Evolutionary conservation across 2,888 invertebrate species (phyloP), one percentile per base, ranked within the genome.

Genomic region (Leptura quadrifasciata): DNA sequence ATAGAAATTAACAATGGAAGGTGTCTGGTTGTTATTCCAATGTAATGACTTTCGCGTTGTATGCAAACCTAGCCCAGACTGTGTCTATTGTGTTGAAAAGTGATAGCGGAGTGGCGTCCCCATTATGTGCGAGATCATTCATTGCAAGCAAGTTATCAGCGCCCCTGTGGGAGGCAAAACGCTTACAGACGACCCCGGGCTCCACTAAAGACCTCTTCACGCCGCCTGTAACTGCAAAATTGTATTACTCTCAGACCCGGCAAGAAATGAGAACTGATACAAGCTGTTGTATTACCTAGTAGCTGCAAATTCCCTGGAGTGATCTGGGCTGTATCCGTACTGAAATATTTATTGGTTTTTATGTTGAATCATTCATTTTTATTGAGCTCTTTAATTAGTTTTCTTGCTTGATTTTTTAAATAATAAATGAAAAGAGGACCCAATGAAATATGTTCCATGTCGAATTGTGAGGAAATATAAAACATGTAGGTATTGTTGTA

Each of bases 11-110:
- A 65, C 65, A 65, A 65, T 65, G 52, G 47, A 65, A 65, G 65
- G 68, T 47, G 61, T 61, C 71, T 61, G 61, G 47, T 24, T 71
- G 52, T 61, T 61, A 76, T 76, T 76, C 76, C 65, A 47, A 73
- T 58, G 73, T 76, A 69, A 76, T 76, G 69, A 72, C 69, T 58
- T 68, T 61, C 64, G 57, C 65, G 76, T 35, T 54, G 58, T 70
- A 73, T 76, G 76, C 76, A 76, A 73, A 73, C 69, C 70, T 57
- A 24, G 70, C 55, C 21, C 61, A 54, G 72, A 54, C 72, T 64
- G 69, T 64, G 68, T 21, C 70, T 55, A 76, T 76, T 76, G 76
- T 76, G 76, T 20, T 27, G 64, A 20, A 64, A 73, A 72, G 73
- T 69, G 76, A 76, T 73, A 76, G 64, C 63, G 31, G 57, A 35